These are phyloP conservation scores for Rousettus leschenaultii DNA, from an alignment of 2,113 vertebrate genomes.

Conservation along the genomic window DNA sequence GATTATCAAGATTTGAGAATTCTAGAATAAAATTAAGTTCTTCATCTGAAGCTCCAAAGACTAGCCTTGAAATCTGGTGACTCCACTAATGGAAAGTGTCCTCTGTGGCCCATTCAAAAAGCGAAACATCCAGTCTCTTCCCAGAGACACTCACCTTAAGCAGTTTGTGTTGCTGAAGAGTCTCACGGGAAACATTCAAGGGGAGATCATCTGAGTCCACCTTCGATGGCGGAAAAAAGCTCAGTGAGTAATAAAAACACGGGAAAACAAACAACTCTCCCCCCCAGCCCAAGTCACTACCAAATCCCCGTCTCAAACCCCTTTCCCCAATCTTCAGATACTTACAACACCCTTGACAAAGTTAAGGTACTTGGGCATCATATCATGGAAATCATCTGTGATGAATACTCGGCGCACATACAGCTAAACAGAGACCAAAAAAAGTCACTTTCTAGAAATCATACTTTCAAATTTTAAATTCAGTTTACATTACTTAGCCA, in stretches of 20 bases:
- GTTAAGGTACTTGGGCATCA: constrained; percentile 99
- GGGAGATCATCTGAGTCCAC: constrained; percentile 99
- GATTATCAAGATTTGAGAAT: not conserved
- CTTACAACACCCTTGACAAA: constrained; percentile 98
- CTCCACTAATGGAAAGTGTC: not conserved
- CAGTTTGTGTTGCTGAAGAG: constrained; percentile 98
- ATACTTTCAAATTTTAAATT: not conserved
- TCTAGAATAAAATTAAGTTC: not conserved
- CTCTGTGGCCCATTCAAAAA: not conserved
- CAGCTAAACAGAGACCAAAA: constrained; percentile 81
- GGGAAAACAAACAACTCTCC: not conserved
- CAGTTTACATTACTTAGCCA: not conserved
- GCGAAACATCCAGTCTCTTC: not conserved
- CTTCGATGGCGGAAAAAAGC: constrained; percentile 73
- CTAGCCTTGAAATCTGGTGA: not conserved
- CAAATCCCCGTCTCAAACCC: fast-evolving
- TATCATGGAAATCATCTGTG: constrained; percentile 99
- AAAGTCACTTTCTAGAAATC: constrained; percentile 2
- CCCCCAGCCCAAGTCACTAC: not conserved
- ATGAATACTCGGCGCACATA: constrained; percentile 99
- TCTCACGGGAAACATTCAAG: constrained; percentile 97
- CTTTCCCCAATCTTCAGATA: constrained; percentile 44
- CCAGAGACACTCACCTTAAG: constrained; percentile 87
- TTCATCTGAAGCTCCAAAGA: not conserved
- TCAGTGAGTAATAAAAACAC: not conserved